Evolutionary conservation across 2,797 vertebrate genomes (phyloP).

Genomic region (Pantherophis alleghaniensis): DNA sequence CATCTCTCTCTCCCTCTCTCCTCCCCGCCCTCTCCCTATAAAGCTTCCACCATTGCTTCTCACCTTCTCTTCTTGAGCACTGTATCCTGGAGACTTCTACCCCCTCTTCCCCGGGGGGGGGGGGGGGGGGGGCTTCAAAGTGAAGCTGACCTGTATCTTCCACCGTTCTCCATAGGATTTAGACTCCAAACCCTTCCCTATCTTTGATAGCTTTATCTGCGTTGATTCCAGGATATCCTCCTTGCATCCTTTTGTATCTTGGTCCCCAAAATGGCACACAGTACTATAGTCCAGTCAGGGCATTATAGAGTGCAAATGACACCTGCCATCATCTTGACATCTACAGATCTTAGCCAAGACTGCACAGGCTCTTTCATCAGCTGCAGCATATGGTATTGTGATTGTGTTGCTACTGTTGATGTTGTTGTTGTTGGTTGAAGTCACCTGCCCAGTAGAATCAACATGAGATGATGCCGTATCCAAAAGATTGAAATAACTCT

Average conservation of each 20-base stretch:
- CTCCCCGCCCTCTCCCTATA: neutral
- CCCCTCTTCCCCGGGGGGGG: neutral
- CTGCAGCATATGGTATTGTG: neutral
- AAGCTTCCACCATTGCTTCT: neutral
- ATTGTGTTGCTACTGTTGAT: neutral
- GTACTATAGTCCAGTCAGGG: neutral
- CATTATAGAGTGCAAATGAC: neutral
- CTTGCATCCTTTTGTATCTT: neutral
- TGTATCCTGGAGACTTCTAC: neutral
- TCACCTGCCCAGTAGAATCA: neutral
- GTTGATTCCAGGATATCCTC: neutral
- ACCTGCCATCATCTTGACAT: neutral
- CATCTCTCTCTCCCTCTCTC: too few relatives aligned
- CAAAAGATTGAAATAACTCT: neutral
- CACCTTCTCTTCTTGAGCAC: neutral
- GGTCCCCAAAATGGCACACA: neutral
- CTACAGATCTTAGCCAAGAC: neutral
- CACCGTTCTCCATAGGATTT: neutral
- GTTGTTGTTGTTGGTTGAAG: neutral
- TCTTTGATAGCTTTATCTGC: neutral
- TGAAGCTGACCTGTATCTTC: neutral
- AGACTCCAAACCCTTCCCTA: neutral
- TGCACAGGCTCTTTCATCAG: neutral
- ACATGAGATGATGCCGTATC: neutral
- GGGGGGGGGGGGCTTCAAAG: neutral